These are phyloP conservation scores for Plecturocebus donacophilus DNA, from an alignment of 2,113 vertebrate species.

Conservation along the genomic window DNA sequence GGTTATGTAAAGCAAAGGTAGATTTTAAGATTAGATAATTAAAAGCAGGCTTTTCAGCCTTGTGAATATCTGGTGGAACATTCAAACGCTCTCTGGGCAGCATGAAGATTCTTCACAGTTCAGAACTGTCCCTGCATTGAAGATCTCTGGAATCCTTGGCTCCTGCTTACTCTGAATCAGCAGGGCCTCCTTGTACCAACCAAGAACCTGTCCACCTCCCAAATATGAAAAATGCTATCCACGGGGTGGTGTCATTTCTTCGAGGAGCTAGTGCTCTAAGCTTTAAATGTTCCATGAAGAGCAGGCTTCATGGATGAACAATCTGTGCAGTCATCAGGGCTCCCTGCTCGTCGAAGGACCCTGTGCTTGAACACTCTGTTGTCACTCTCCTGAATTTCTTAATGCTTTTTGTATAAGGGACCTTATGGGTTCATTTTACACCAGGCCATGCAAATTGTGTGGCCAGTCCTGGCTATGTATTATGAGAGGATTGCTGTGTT, in stretches of 20 bases:
- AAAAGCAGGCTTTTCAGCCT: background rate
- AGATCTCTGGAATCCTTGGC: background rate
- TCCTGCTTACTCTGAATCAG: background rate
- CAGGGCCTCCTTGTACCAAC: background rate
- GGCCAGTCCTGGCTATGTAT: background rate
- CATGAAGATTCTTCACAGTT: background rate
- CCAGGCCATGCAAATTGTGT: background rate
- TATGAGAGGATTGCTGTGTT: background rate
- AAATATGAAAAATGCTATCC: background rate
- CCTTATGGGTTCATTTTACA: background rate
- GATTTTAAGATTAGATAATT: slow-evolving; percentile 6
- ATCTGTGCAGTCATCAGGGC: fast-evolving
- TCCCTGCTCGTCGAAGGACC: background rate
- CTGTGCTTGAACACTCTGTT: background rate
- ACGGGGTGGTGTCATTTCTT: background rate
- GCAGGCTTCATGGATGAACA: background rate
- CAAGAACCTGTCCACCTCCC: background rate
- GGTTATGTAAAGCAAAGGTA: background rate
- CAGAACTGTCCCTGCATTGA: background rate
- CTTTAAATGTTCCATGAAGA: background rate
- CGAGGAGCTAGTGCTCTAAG: background rate
- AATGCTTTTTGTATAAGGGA: background rate
- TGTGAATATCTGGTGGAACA: background rate
- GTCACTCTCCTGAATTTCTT: background rate
- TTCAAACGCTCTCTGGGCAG: background rate